Conservation (phyloP, 2,888 invertebrate species). For the Brachylomia viminalis region DNA sequence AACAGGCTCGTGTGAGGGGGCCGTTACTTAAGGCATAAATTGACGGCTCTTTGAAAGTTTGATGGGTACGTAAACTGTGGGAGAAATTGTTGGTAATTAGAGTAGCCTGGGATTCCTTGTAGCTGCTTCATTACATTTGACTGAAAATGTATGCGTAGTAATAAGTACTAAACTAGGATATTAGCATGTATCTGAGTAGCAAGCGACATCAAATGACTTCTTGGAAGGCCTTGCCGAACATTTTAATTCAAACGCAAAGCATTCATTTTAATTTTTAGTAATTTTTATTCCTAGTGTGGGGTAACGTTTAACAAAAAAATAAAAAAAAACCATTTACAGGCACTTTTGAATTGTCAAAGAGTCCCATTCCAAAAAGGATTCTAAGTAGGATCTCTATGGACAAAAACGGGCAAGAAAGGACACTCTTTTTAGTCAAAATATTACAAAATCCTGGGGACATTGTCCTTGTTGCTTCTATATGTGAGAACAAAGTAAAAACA, state of each 20-base stretch:
- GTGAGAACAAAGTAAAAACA: neutral
- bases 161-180: neutral
- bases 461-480: neutral
- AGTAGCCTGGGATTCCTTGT: slow-evolving; percentile 19
- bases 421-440: neutral
- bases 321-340: neutral
- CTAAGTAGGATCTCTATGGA: neutral
- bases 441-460: neutral
- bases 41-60: slow-evolving; percentile 59
- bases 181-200: neutral
- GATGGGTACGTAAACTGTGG: slow-evolving; percentile 48
- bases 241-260: neutral
- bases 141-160: neutral
- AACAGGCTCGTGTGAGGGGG: slow-evolving; percentile 74
- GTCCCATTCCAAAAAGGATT: neutral
- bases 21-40: slow-evolving; percentile 55
- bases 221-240: neutral
- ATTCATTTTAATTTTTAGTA: neutral
- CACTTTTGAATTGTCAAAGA: neutral
- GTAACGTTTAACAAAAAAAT: too few species aligned
- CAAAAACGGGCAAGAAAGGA: neutral
- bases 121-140: neutral
- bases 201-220: neutral
- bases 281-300: too few species aligned
- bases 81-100: slow-evolving; percentile 51